Base-by-base conservation (phyloP, 2,113 vertebrate genomes). In the Arothron firmamentum region DNA sequence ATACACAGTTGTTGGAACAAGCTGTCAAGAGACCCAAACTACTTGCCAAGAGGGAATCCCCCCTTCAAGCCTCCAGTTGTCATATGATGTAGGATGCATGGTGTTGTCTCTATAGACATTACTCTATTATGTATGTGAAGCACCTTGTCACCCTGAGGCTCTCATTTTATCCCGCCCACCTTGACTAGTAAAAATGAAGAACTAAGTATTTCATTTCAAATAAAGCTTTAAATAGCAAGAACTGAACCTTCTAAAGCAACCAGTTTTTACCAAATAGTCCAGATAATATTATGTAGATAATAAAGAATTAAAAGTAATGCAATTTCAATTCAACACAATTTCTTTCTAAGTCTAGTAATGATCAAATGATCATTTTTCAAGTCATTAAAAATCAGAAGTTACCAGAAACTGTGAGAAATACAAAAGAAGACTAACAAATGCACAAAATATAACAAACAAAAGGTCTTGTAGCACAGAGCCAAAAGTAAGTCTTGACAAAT, bases 401-500 rank as follows among this genome's bases (percentile, higher is more conserved):
- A 43, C 11, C 15, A 13, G 10, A 14, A 43, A 14, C 10, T 10
- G 11, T 43, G 42, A 14, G 12, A 43, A 14, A 43, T 43, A 43
- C 5, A 23, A 23, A 23, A 11, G 51, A 23, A 17, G 14, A 63
- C 21, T 3, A 23, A 23, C 3, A 52, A 64, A 56, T 46, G 49
- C 45, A 58, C 56, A 79, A 23, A 23, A 23, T 23, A 23, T 23
- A 23, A 23, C 21, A 23, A 23, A 23, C 21, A 23, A 23, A 23
- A 23, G 21, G 3, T 2, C 21, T 23, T 56, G 69, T 55, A 57
- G 47, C 21, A 41, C 45, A 28, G 16, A 65, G 66, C 58, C 42
- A 53, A 69, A 48, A 80, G 65, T 42, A 46, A 43, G 38, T 34
- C 46, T 75, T 43, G 20, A 42, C 59, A 72, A 84, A 83, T 76